phyloP scores from a whole-genome alignment of 2,888 invertebrate genomes.

The Cheilosia vernalis region DNA sequence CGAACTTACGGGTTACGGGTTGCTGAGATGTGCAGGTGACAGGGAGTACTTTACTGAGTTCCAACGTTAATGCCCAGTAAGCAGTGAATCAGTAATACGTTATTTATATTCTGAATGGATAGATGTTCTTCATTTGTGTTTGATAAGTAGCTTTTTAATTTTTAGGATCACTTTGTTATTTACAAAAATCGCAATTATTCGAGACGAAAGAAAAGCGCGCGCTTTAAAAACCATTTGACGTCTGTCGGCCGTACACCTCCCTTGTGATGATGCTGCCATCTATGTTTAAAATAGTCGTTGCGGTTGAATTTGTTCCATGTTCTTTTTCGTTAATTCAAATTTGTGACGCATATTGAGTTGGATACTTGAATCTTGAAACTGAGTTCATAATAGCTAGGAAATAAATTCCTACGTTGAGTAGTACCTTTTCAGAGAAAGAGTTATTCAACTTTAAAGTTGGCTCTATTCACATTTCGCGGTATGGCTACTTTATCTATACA shows the following conservation, averaged over 20 bases:
- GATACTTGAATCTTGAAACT: too few species aligned
- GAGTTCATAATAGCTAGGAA: too few species aligned
- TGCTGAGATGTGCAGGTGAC: too few species aligned
- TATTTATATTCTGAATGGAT: neutral
- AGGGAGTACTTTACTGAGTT: too few species aligned
- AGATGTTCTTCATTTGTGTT: neutral
- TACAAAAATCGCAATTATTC: neutral
- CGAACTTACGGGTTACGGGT: too few species aligned
- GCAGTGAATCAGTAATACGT: too few species aligned
- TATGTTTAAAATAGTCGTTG: neutral
- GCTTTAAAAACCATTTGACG: constrained; percentile 39
- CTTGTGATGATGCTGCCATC: constrained; percentile 7
- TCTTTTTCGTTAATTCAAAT: neutral
- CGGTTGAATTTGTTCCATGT: neutral
- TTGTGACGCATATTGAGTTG: neutral
- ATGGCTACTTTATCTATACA: too few species aligned
- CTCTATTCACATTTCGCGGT: too few species aligned
- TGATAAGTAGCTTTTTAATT: neutral
- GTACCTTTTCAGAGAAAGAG: too few species aligned
- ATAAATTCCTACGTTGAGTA: too few species aligned
- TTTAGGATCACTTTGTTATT: neutral
- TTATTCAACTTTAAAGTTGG: too few species aligned
- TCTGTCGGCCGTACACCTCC: neutral
- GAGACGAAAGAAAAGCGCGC: constrained; percentile 28
- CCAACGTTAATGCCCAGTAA: too few species aligned